phyloP scores from a whole-genome alignment of 2,113 vertebrate species.

The Pteropus alecto region DNA sequence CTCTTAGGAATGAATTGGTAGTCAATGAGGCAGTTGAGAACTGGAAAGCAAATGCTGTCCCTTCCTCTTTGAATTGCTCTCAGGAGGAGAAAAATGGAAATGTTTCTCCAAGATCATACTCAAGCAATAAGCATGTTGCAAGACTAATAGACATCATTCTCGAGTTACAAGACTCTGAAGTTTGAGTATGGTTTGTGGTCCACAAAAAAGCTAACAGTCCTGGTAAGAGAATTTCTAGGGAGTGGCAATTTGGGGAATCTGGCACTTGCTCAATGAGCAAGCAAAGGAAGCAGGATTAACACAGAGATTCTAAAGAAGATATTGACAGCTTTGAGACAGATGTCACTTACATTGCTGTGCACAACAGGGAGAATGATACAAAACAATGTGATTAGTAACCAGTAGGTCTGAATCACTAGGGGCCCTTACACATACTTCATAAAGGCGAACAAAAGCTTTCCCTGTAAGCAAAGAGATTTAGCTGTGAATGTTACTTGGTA shows the following conservation, averaged over 20 bases:
- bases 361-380: constrained; percentile 48
- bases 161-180: background rate
- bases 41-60: background rate
- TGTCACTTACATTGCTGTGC: constrained; percentile 34
- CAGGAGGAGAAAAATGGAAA: background rate
- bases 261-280: background rate
- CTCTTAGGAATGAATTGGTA: background rate
- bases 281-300: constrained; percentile 37
- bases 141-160: background rate
- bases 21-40: background rate
- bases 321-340: constrained; percentile 63
- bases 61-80: background rate
- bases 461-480: constrained; percentile 59
- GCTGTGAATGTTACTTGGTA: constrained; percentile 37
- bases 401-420: constrained; percentile 49
- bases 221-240: background rate
- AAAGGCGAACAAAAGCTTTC: constrained; percentile 61
- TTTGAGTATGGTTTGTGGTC: background rate
- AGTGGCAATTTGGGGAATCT: background rate
- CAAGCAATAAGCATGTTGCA: background rate
- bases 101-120: background rate
- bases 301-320: constrained; percentile 57
- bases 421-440: constrained; percentile 35
- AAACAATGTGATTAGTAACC: constrained; percentile 67
- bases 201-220: background rate